These are phyloP conservation scores for Leptinotarsa peninsularis DNA, from an alignment of 2,888 invertebrate genomes.

Conservation along the genomic window DNA sequence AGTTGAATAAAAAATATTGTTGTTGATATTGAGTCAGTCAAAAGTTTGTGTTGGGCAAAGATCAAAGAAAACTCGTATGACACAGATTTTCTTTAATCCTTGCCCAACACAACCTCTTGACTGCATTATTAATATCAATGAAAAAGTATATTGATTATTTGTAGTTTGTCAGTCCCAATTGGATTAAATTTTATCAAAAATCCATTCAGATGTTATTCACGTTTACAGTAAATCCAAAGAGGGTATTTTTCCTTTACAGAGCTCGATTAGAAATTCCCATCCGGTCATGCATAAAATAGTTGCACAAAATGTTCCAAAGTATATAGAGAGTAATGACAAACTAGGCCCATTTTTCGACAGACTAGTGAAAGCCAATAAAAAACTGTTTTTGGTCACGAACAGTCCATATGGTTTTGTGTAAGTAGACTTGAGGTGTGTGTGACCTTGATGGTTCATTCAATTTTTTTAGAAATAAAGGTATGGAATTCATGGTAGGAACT, in stretches of 20 bases:
- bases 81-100: too few species aligned
- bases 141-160: too few species aligned
- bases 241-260: constrained; percentile 68
- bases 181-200: too few species aligned
- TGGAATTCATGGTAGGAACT: constrained; percentile 87
- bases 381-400: constrained; percentile 95
- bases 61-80: too few species aligned
- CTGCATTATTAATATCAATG: too few species aligned
- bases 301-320: constrained; percentile 82
- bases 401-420: constrained; percentile 91
- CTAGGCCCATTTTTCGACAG: constrained; percentile 81
- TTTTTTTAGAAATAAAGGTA: constrained; percentile 84
- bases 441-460: constrained; percentile 28
- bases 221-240: neutral
- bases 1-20: too few species aligned
- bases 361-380: constrained; percentile 81
- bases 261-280: constrained; percentile 88
- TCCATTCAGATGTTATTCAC: neutral
- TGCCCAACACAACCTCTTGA: too few species aligned
- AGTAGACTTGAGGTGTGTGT: constrained; percentile 39
- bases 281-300: constrained; percentile 91
- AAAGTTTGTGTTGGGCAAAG: too few species aligned
- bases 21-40: too few species aligned
- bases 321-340: constrained; percentile 81
- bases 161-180: too few species aligned